Conservation (phyloP, 1,140 invertebrate genomes). For the Metaphire vulgaris region DNA sequence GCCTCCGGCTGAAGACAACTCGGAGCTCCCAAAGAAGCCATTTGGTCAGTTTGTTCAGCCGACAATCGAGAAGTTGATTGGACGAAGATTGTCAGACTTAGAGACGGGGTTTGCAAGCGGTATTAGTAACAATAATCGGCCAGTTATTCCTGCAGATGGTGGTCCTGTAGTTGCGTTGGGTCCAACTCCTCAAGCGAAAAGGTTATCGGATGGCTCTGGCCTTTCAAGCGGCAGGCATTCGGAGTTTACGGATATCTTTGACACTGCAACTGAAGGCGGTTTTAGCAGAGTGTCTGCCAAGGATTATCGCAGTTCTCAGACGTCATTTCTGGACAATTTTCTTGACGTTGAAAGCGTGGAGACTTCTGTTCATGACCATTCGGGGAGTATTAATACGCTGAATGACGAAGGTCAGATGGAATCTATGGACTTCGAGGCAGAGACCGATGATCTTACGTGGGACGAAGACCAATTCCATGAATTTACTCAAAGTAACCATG, state of each 20-base stretch:
- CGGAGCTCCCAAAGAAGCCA: slow-evolving; percentile 72
- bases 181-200: not conserved
- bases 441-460: not conserved
- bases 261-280: not conserved
- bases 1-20: slow-evolving; percentile 59
- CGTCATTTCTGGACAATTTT: not conserved
- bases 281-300: not conserved
- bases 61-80: slow-evolving; percentile 45
- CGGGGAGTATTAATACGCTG: not conserved
- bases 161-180: slow-evolving; percentile 12
- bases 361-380: not conserved
- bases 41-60: slow-evolving; percentile 67
- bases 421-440: not conserved
- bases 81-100: slow-evolving; percentile 36
- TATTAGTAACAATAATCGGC: not conserved
- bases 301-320: not conserved
- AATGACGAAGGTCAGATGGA: not conserved
- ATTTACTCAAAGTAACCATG: not conserved
- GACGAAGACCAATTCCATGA: not conserved
- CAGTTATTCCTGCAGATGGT: slow-evolving; percentile 23
- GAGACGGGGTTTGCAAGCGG: slow-evolving; percentile 6
- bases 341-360: not conserved
- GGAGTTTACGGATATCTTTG: not conserved
- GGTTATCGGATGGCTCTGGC: not conserved
- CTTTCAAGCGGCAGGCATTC: not conserved